Percentiles rank a stretch among this genome's conserved stretches.
phyloP scores from a whole-genome alignment of 1,140 invertebrate genomes.

The Halictus rubicundus region DNA sequence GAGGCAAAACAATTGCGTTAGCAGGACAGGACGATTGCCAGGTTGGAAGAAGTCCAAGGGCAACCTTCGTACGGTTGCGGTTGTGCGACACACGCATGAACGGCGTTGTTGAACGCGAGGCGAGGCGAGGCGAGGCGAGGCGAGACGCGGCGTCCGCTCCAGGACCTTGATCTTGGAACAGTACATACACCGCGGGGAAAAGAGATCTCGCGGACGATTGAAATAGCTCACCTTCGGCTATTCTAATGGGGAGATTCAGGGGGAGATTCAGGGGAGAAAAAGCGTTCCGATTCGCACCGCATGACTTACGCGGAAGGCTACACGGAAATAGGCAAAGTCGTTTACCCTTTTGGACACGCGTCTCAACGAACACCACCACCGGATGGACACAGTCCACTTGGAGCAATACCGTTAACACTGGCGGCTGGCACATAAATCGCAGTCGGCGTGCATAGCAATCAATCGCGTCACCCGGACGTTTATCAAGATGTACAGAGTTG shows the following conservation, averaged over 20 bases:
- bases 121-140: no score
- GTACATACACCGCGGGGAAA: neutral
- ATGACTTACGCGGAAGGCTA: neutral
- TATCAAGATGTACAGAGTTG: conserved; percentile 36
- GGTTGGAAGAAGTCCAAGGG: conserved; percentile 35
- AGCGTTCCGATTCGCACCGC: neutral
- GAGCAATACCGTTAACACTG: conserved; percentile 34
- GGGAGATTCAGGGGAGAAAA: neutral
- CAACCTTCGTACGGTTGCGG: neutral
- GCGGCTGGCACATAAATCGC: conserved; percentile 23
- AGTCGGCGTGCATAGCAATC: conserved; percentile 35
- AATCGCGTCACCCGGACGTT: conserved; percentile 31
- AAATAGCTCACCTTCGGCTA: neutral
- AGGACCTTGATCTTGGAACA: conserved; percentile 23
- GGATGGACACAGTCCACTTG: neutral
- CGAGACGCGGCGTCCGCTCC: neutral
- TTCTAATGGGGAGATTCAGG: conserved; percentile 5
- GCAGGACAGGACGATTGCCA: conserved; percentile 13
- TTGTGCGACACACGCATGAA: neutral
- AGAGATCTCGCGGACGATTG: neutral
- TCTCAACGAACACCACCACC: conserved; percentile 12
- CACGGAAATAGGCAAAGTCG: neutral
- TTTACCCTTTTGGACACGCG: neutral
- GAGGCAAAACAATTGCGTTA: neutral
- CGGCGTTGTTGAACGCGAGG: neutral